phyloP scores from a whole-genome alignment of 2,888 invertebrate species.

The Ophioninae sp. region DNA sequence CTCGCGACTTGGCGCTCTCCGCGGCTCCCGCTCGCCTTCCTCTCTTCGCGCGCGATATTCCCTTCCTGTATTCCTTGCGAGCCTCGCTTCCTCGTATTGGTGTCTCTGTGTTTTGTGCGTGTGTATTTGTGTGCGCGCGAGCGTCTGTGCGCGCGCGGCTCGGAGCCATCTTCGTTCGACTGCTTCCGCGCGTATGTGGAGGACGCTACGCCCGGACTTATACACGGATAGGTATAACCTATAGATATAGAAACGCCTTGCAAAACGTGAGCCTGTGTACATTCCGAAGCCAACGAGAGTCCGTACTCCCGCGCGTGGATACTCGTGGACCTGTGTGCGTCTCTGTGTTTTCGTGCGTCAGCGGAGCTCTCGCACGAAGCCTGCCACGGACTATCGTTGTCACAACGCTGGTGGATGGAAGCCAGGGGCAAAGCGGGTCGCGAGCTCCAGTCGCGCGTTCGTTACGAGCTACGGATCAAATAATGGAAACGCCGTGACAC shows the following conservation, averaged over 20 bases:
- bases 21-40: conserved; percentile 56
- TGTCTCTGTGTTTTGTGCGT: not conserved
- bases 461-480: not conserved
- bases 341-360: not conserved
- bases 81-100: not conserved
- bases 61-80: conserved; percentile 40
- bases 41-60: conserved; percentile 47
- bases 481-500: not conserved
- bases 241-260: not conserved
- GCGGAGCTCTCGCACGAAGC: not conserved
- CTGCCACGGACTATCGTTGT: not conserved
- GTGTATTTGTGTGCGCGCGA: not conserved
- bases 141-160: not conserved
- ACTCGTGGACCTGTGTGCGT: not conserved
- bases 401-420: not conserved
- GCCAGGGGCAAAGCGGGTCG: not conserved
- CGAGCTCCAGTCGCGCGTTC: not conserved
- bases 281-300: not conserved
- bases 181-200: not conserved
- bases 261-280: not conserved
- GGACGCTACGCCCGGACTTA: not conserved
- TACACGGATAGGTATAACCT: not conserved
- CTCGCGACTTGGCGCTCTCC: conserved; percentile 37
- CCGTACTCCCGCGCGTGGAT: not conserved
- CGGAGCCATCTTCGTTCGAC: not conserved